phyloP scores from a whole-genome alignment of 2,113 vertebrate species.

The Craseonycteris thonglongyai region DNA sequence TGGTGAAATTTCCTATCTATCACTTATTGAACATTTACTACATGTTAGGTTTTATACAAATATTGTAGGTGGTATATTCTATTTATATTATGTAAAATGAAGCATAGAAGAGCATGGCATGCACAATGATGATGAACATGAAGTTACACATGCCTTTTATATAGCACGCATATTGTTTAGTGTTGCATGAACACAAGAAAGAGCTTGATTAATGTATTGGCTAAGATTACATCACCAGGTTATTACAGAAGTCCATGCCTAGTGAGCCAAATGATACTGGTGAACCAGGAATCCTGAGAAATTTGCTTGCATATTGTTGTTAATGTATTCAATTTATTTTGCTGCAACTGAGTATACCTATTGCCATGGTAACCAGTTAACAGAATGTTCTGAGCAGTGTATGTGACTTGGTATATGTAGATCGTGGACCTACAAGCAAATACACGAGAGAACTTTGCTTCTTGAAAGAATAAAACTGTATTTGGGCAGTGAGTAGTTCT shows the following conservation, averaged over 20 bases:
- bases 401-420: neutral
- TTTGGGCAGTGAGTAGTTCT: neutral
- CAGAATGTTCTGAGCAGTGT: neutral
- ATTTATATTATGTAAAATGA: neutral
- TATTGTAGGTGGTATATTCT: neutral
- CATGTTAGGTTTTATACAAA: neutral
- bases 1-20: neutral
- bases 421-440: neutral
- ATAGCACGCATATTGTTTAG: neutral
- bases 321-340: neutral
- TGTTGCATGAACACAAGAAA: neutral
- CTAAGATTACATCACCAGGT: neutral
- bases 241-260: neutral
- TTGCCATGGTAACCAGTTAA: neutral
- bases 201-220: neutral
- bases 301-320: neutral
- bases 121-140: neutral
- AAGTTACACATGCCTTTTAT: neutral
- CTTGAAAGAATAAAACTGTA: neutral
- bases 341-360: neutral
- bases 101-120: neutral
- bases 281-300: neutral
- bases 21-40: neutral
- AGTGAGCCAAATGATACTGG: neutral
- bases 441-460: neutral